Base-by-base conservation (phyloP, 2,113 vertebrate species). In the Emberiza fucata region DNA sequence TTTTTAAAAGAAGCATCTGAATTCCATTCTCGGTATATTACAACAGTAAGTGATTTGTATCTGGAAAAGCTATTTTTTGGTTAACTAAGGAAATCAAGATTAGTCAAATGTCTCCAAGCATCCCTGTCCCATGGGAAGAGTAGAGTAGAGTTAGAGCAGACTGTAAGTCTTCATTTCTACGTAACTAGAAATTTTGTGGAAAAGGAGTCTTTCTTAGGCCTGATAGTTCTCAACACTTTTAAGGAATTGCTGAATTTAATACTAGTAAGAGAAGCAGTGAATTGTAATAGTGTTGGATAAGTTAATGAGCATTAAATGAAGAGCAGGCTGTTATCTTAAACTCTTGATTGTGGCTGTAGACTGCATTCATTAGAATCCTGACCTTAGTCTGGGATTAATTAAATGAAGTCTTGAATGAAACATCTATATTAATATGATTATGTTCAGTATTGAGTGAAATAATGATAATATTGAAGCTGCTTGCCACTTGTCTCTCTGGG, bases 11-110 rank as follows among this genome's bases (percentile, higher is more conserved):
- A 99, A 96, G 99, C 99, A 2, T 97, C 99, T 6, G 99, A 99
- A 97, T 99, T 99, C 98, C 99, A 99, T 96, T 99, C 98, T 9
- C 98, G 99, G 86, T 99, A 99, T 97, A 99, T 99, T 97, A 99
- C 99, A 96, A 99, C 99, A 57, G 99, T 99, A 98, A 98, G 98
- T 96, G 9, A 31, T 56, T 73, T 84, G 10, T 82, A 27, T 79
- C 54, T 87, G 61, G 37, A 81, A 89, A 93, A 93, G n/a, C 22
- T 79, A 12, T 31, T 87, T 93, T 82, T 63, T 71, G 5, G 24
- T 84, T 56, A 90, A 56, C 8, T 27, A 47, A 76, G 33, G 88
- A 86, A 94, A 72, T 66, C 11, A 85, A 40, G 29, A 16, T 48
- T 25, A 51, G 61, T 81, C 69, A 79, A 17, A 45, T 22, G 7